Percentiles rank a stretch among this genome's conserved stretches.
Evolutionary conservation across 2,888 invertebrate genomes (phyloP).

Genomic region (Pantelozetes paolii): DNA sequence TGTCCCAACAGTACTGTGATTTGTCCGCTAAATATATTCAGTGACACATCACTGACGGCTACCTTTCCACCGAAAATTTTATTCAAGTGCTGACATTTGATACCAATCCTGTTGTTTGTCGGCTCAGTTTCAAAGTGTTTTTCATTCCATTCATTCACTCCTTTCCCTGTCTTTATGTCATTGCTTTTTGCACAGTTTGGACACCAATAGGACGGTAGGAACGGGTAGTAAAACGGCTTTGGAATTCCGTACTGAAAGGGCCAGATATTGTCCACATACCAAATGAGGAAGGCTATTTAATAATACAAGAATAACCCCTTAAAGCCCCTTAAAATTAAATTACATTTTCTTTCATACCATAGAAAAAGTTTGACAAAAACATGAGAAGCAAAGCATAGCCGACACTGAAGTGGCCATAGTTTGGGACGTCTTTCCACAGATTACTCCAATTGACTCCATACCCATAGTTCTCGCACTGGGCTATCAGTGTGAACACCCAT

Average conservation of each 20-base stretch:
- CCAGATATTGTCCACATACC: slow-evolving; percentile 78
- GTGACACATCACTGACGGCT: slow-evolving; percentile 66
- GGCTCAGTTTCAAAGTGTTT: background rate
- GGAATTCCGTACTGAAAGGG: slow-evolving; percentile 85
- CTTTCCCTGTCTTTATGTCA: too few relatives aligned
- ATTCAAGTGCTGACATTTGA: background rate
- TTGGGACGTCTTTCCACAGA: slow-evolving; percentile 41
- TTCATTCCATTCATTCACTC: background rate
- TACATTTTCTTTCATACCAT: too few relatives aligned
- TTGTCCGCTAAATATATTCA: slow-evolving; percentile 74
- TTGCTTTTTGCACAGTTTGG: background rate
- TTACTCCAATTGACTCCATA: slow-evolving; percentile 44
- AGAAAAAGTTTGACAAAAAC: slow-evolving; percentile 64
- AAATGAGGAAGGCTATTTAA: slow-evolving; percentile 68
- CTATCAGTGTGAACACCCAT: slow-evolving; percentile 27
- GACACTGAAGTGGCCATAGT: slow-evolving; percentile 48
- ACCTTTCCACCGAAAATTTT: slow-evolving; percentile 50
- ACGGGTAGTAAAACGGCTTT: slow-evolving; percentile 54
- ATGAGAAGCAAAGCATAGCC: slow-evolving; percentile 64
- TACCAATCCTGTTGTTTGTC: background rate
- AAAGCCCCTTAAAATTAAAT: too few relatives aligned
- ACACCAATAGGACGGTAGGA: too few relatives aligned
- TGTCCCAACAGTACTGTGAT: slow-evolving; percentile 82
- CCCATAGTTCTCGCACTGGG: slow-evolving; percentile 38
- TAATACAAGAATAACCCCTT: too few relatives aligned